Evolutionary conservation across 2,113 vertebrate species (phyloP), one percentile per base, ranked within the genome.

Genomic region (Melanotaenia duboulayi): DNA sequence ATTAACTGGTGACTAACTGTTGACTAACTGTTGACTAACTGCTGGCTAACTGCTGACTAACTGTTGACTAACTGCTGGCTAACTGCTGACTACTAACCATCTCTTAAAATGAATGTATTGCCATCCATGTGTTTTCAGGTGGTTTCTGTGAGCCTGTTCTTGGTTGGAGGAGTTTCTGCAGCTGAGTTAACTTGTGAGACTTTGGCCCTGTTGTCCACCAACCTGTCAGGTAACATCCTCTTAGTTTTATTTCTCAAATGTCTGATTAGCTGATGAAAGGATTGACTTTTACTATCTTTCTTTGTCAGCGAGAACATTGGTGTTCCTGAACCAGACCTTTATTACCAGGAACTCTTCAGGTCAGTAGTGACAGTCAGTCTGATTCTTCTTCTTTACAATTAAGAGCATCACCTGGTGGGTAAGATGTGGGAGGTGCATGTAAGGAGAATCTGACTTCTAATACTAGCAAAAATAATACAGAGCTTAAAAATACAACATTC

Each of bases 301-400:
- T 49, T 0, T 75, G 11, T 64, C n/a, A 86, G 83, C 24, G 3
- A 76, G 76, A 64, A 76, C 42, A 1, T 19, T 80, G 51, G 64
- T 28, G 0, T 48, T 76, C 0, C 24, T 82, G 1, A 86, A 86
- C 68, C 83, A 82, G 51, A 82, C 79, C 0, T 62, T 82, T 61
- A 61, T 49, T 64, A 7, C 76, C 68, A 79, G 79, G 11, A 85
- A 85, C 80, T 44, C 44, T 11, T 85, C 83, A 79, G 83, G 83
- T 85, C n/a, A 28, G 28, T 28, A 28, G 3, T 28, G 6, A 28
- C 28, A 28, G 28, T 3, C 28, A 28, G 28, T 3, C 28, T 37
- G 83, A 48, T 25, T 11, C 13, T 6, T 24, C 11, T 11, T 22
- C 28, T 58, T 14, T 19, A 48, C 2, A 3, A 22, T 10, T 24